A percentile compares a stretch with the other conserved stretches of the same genome.
These are phyloP conservation scores for Antennarius maculatus DNA, from an alignment of 2,797 vertebrate species.

Conservation along the genomic window DNA sequence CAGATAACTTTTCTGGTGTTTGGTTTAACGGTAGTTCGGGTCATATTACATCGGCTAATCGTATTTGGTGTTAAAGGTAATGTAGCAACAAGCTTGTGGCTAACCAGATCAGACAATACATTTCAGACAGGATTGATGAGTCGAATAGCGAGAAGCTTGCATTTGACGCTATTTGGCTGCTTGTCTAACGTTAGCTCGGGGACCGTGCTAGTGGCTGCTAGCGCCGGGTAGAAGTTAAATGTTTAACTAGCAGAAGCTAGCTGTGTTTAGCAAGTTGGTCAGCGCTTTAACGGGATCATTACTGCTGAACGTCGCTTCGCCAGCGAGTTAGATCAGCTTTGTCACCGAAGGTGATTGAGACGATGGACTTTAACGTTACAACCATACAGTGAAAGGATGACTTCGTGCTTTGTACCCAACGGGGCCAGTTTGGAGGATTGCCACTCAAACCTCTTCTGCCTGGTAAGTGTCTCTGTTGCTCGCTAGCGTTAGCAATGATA, in stretches of 20 bases:
- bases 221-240: conserved; percentile 74
- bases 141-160: conserved; percentile 64
- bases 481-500: conserved; percentile 73
- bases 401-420: conserved; percentile 99
- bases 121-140: conserved; percentile 77
- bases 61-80: conserved; percentile 31
- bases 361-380: conserved; percentile 88
- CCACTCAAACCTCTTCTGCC: conserved; percentile 99
- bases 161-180: conserved; percentile 66
- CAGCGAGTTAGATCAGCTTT: conserved; percentile 48
- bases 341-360: conserved; percentile 88
- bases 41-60: conserved; percentile 28
- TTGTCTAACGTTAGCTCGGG: conserved; percentile 72
- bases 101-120: conserved; percentile 76
- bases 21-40: conserved; percentile 16
- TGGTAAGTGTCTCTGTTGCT: conserved; percentile 86
- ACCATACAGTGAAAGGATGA: conserved; percentile 94
- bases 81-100: conserved; percentile 60
- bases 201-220: conserved; percentile 60
- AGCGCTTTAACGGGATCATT: conserved; percentile 58
- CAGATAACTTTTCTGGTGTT: conserved; percentile 49
- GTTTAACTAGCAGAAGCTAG: conserved; percentile 59
- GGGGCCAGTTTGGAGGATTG: conserved; percentile 99
- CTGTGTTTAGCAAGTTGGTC: conserved; percentile 60
- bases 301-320: conserved; percentile 50